Conservation (phyloP, 2,888 invertebrate species). For the Amaurobius ferox region DNA sequence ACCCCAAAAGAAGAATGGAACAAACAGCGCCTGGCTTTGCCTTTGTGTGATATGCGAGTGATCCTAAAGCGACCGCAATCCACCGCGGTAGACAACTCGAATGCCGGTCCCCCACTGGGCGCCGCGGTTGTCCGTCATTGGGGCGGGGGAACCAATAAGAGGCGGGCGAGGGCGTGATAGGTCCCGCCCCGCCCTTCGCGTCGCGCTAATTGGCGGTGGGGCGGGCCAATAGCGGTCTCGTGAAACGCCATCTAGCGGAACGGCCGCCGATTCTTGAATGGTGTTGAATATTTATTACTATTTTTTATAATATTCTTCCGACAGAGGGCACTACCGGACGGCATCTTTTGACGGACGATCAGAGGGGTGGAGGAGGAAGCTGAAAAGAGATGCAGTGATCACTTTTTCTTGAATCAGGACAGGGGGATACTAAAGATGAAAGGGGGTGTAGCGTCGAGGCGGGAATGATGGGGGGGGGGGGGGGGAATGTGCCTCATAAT, state of each 20-base stretch:
- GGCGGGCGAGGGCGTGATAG: not conserved
- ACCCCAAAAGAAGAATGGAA: not conserved
- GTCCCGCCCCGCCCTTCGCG: not conserved
- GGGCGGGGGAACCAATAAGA: constrained; percentile 8
- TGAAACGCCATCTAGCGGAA: not conserved
- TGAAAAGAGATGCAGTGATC: too few species aligned
- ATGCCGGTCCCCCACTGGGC: not conserved
- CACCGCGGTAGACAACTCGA: not conserved
- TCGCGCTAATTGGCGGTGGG: not conserved
- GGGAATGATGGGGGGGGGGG: too few species aligned
- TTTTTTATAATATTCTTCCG: not conserved
- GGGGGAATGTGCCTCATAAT: too few species aligned
- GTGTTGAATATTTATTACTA: too few species aligned
- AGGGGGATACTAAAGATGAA: too few species aligned
- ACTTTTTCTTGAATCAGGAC: too few species aligned
- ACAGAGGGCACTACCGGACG: not conserved
- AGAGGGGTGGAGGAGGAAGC: not conserved
- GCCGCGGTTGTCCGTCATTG: not conserved
- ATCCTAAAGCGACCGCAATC: not conserved
- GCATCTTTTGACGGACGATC: not conserved
- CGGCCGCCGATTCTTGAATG: not conserved
- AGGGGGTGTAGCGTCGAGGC: too few species aligned
- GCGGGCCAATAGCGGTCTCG: not conserved
- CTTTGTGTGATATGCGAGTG: not conserved
- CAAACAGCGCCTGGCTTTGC: not conserved